Conservation (phyloP, 2,888 invertebrate species). For the Parascotia fuliginaria region DNA sequence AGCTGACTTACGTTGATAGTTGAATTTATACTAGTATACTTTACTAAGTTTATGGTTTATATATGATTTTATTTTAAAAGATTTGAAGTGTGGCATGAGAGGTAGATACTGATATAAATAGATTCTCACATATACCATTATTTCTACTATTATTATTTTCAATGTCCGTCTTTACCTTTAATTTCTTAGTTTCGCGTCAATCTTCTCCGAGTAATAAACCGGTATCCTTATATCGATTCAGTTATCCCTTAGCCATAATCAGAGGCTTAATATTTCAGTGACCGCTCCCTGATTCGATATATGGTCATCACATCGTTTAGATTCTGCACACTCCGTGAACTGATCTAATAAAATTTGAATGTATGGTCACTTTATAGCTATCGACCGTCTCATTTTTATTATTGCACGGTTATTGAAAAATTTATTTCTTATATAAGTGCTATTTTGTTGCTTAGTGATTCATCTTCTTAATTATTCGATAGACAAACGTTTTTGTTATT, state of each 20-base stretch:
- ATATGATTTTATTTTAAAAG: too few relatives aligned
- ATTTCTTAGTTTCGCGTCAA: not conserved
- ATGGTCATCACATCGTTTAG: conserved; percentile 35
- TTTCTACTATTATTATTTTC: too few relatives aligned
- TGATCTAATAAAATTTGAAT: conserved; percentile 42
- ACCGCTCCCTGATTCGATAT: conserved; percentile 33
- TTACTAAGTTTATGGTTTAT: too few relatives aligned
- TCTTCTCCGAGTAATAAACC: conserved; percentile 14
- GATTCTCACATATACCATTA: too few relatives aligned
- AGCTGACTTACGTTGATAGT: too few relatives aligned
- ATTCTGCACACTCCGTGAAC: conserved; percentile 22
- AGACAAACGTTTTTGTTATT: too few relatives aligned
- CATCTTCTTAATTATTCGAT: too few relatives aligned
- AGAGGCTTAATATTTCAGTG: conserved; percentile 18
- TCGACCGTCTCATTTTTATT: conserved; percentile 25
- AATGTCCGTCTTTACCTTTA: not conserved
- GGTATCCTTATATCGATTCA: conserved; percentile 25
- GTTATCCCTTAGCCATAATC: conserved; percentile 25
- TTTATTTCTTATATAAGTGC: too few relatives aligned
- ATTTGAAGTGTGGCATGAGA: too few relatives aligned
- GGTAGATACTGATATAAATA: too few relatives aligned
- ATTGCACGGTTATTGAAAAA: conserved; percentile 6
- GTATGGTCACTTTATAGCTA: conserved; percentile 27
- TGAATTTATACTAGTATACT: too few relatives aligned
- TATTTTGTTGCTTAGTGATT: too few relatives aligned